Base-by-base conservation (phyloP, 2,888 invertebrate genomes). In the Ormyrus thymus region DNA sequence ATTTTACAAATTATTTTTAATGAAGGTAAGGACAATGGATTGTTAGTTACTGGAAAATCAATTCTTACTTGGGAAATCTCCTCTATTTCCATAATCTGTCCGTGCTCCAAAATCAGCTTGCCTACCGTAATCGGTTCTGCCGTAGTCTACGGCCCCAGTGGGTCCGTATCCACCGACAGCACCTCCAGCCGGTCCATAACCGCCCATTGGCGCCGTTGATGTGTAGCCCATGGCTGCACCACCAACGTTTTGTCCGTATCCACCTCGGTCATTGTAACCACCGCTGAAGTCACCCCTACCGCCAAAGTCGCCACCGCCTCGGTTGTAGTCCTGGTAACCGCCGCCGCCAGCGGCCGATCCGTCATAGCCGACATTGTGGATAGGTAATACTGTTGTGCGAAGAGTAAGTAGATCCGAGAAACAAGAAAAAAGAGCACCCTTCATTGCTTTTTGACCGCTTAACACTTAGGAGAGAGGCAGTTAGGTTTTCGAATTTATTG, bases 281-380 rank as follows among this genome's bases (percentile, higher is more conserved):
- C 88, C 86, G n/a, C 87, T 86, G 56, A 89, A 89, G 82, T 89
- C 89, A 50, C 86, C 86, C 71, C 90, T 86, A 79, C 88, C 86
- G 78, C 86, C 87, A 83, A 89, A 90, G 82, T 89, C 90, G 13
- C 89, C 89, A 75, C 86, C 89, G 13, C 89, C 89, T 83, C 87
- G 86, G 81, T 89, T 89, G 81, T 90, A 90, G 81, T 90, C 90
- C 59, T 86, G 85, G 83, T 90, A 90, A 64, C 90, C 90, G 70
- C 86, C 88, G 72, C 87, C 89, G 82, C 89, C 88, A 83, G 85
- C 85, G 80, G 86, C 84, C 81, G 86, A 83, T 82, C 88, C 87
- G 83, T 86, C 87, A 84, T 88, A 87, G 83, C 87, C 86, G 75
- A 86, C 86, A 82, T 86, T 85, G 84, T 86, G 88, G 82, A 88